Evolutionary conservation across 2,113 vertebrate species (phyloP).

Genomic region (Podarcis muralis): DNA sequence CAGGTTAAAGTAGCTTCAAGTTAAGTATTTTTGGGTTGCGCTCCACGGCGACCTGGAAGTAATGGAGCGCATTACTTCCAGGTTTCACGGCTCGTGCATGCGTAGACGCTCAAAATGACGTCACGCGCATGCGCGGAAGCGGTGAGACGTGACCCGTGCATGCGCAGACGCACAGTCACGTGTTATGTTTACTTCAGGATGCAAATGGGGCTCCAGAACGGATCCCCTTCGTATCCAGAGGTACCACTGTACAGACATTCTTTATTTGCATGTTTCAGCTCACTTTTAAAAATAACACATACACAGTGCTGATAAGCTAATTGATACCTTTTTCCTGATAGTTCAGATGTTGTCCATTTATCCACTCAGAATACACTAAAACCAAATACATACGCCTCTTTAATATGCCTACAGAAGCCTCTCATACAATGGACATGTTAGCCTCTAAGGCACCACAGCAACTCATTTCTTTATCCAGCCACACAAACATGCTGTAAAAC

Average conservation of each 20-base stretch:
- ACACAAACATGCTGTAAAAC: neutral
- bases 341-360: neutral
- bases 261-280: neutral
- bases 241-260: neutral
- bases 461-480: neutral
- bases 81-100: no score
- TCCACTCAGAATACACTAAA: neutral
- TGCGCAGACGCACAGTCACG: no score
- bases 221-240: no score
- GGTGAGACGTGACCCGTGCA: no score
- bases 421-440: neutral
- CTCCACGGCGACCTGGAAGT: no score
- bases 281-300: neutral
- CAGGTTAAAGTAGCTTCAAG: no score
- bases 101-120: no score
- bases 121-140: no score
- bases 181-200: no score
- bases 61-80: no score
- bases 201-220: no score
- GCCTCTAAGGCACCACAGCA: neutral
- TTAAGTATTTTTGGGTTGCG: no score
- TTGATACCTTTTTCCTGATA: neutral
- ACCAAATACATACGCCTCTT: neutral
- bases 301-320: neutral
- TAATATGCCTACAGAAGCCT: neutral